Evolutionary conservation across 2,888 invertebrate genomes (phyloP).

Genomic region (Taphrorychus bicolor): DNA sequence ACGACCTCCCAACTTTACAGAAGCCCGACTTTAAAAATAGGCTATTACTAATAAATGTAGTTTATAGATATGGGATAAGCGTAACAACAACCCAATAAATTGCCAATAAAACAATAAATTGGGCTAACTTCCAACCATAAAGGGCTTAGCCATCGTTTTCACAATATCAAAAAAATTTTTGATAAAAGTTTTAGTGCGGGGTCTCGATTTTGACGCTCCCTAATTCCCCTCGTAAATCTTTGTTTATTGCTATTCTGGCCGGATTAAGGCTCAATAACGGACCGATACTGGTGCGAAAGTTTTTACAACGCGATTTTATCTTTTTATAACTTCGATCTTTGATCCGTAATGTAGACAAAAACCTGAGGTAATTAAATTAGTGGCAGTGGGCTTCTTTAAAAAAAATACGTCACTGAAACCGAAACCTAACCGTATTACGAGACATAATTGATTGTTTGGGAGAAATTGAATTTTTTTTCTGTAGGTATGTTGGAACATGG

Average conservation of each 20-base stretch:
- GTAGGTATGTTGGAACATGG: too few species aligned
- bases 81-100: constrained; percentile 6
- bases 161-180: constrained; percentile 23
- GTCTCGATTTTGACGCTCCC: constrained; percentile 8
- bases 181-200: constrained; percentile 11
- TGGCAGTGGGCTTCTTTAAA: too few species aligned
- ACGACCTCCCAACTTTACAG: neutral
- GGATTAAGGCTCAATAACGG: neutral
- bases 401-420: too few species aligned
- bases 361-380: too few species aligned
- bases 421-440: too few species aligned
- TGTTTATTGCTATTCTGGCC: constrained; percentile 15
- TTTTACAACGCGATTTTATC: constrained; percentile 1
- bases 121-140: constrained; percentile 8
- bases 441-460: too few species aligned
- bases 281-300: constrained; percentile 1
- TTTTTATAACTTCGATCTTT: neutral
- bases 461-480: too few species aligned
- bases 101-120: constrained; percentile 22
- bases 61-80: neutral
- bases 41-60: neutral
- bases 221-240: constrained; percentile 15
- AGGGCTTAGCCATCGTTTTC: constrained; percentile 11
- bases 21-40: neutral
- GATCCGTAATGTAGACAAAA: too few species aligned